Evolutionary conservation across 2,113 vertebrate genomes (phyloP).

Genomic region (Ceratotherium simum): DNA sequence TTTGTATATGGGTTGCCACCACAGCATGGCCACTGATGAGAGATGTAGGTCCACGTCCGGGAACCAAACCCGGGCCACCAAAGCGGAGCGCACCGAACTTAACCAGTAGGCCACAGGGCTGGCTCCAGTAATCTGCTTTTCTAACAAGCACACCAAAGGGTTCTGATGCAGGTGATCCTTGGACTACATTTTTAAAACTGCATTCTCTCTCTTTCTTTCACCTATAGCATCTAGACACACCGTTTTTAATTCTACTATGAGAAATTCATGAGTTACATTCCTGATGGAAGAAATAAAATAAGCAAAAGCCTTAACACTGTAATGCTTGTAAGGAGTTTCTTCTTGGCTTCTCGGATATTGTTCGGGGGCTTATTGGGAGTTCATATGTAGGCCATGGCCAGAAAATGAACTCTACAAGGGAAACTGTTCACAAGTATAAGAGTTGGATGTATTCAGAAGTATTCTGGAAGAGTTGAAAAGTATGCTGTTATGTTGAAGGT

Average conservation of each 20-base stretch:
- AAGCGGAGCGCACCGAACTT: no score
- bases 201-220: background rate
- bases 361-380: background rate
- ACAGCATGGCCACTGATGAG: no score
- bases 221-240: background rate
- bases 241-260: conserved; percentile 43
- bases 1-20: no score
- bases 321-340: conserved; percentile 1
- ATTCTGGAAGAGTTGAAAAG: conserved; percentile 32
- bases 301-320: background rate
- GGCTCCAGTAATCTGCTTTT: background rate
- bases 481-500: background rate
- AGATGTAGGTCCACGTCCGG: no score
- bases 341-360: conserved; percentile 28
- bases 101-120: no score
- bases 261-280: conserved; percentile 10
- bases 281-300: background rate
- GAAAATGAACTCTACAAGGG: conserved; percentile 37
- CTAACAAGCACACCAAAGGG: background rate
- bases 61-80: no score
- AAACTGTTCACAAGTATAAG: conserved; percentile 36
- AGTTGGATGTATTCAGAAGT: background rate
- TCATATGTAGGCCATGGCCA: conserved; percentile 48
- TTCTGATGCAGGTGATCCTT: background rate
- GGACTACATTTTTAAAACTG: background rate